These are phyloP conservation scores for Sarotherodon lohbergeri DNA, from an alignment of 2,113 vertebrate species.

Conservation along the genomic window DNA sequence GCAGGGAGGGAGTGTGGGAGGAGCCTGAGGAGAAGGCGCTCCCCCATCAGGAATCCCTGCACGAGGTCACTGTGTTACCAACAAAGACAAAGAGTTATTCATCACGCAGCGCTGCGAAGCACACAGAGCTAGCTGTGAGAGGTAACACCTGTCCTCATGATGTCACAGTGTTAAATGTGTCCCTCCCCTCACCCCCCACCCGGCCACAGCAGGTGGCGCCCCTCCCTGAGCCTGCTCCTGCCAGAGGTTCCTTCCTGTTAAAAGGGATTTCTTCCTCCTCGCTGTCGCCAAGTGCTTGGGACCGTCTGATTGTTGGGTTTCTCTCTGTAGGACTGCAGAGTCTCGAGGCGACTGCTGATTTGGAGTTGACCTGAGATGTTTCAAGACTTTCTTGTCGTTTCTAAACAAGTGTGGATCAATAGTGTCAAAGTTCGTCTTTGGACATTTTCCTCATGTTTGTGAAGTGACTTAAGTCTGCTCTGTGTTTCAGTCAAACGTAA, in stretches of 20 bases:
- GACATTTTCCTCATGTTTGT: not conserved
- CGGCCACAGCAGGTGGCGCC: not conserved
- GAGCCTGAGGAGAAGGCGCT: not conserved
- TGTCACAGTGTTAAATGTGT: not conserved
- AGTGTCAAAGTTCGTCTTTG: not conserved
- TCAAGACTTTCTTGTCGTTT: not conserved
- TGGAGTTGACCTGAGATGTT: not conserved
- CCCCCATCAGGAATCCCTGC: not conserved
- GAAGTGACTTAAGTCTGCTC: not conserved
- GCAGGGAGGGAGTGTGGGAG: not conserved
- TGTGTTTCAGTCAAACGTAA: accelerated
- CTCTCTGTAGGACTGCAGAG: not conserved
- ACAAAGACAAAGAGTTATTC: not conserved
- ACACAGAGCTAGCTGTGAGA: not conserved
- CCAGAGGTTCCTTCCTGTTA: not conserved
- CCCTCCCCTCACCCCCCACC: not conserved
- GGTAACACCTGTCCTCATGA: not conserved
- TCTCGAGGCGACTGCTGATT: not conserved
- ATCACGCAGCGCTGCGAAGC: not conserved
- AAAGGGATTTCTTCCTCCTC: not conserved
- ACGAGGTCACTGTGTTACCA: not conserved
- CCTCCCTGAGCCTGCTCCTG: not conserved
- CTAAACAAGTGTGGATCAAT: not conserved
- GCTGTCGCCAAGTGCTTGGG: not conserved
- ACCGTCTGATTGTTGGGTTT: not conserved